Conservation (phyloP, 2,888 invertebrate genomes). For the Seladonia tumulorum region DNA sequence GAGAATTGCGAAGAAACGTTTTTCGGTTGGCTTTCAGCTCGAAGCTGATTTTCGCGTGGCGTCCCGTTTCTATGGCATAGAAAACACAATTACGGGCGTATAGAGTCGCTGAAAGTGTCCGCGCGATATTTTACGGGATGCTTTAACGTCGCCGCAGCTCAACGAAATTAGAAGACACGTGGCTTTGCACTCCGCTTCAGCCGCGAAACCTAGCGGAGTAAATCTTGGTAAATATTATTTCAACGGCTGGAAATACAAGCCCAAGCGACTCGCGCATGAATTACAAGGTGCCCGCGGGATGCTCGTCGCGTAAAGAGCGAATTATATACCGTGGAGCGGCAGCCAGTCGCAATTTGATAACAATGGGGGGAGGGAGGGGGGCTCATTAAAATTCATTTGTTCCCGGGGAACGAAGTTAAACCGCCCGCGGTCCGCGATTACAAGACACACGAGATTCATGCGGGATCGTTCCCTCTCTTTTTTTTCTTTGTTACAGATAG, state of each 20-base stretch:
- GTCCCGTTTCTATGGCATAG: neutral
- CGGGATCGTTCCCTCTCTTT: constrained; percentile 30
- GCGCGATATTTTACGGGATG: neutral
- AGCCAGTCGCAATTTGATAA: constrained; percentile 1
- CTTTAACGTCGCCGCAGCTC: neutral
- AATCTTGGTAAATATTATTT: constrained; percentile 33
- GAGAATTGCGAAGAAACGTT: neutral
- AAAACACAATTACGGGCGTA: neutral
- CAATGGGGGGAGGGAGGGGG: neutral
- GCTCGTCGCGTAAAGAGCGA: constrained; percentile 5
- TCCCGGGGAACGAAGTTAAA: neutral
- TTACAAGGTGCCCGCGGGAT: neutral
- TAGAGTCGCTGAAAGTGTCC: neutral
- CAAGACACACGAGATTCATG: constrained; percentile 25
- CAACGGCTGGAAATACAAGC: constrained; percentile 1
- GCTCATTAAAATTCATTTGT: constrained; percentile 22
- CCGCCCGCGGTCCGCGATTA: neutral
- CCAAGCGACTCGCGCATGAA: neutral
- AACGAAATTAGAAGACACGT: constrained; percentile 12
- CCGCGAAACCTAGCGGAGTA: neutral
- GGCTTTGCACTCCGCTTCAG: neutral
- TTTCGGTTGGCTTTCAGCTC: neutral
- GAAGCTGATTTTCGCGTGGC: neutral
- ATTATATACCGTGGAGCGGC: neutral
- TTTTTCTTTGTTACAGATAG: constrained; percentile 89